Evolutionary conservation across 2,797 vertebrate species (phyloP).

Genomic region (Gouania willdenowi): DNA sequence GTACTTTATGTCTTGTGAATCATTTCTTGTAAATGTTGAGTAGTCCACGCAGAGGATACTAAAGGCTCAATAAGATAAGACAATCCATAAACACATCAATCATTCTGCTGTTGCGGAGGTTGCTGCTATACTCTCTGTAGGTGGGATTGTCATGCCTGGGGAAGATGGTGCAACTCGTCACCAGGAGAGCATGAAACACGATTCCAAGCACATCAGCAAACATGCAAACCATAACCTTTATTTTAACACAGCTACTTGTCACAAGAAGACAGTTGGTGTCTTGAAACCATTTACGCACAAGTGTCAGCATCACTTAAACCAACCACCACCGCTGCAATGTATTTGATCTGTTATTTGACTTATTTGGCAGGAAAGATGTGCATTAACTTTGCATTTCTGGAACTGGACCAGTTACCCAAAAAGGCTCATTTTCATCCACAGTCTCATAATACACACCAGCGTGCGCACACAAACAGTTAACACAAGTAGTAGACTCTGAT

Average conservation of each 20-base stretch:
- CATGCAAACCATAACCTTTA: constrained; percentile 50
- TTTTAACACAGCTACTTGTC: constrained; percentile 41
- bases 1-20: constrained; percentile 48
- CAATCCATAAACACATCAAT: constrained; percentile 69
- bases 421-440: no score
- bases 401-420: no score
- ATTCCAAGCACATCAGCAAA: constrained; percentile 63
- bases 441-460: no score
- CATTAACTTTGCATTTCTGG: no score
- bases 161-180: constrained; percentile 60
- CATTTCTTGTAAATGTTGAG: constrained; percentile 40
- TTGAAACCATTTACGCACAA: constrained; percentile 30
- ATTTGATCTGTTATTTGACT: no score
- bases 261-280: constrained; percentile 26
- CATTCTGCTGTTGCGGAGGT: constrained; percentile 59
- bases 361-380: no score
- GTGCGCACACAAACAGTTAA: no score
- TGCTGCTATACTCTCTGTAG: constrained; percentile 63
- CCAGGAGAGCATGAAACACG: constrained; percentile 69
- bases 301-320: no score
- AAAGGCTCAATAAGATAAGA: constrained; percentile 59
- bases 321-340: no score
- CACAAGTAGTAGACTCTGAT: no score
- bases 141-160: constrained; percentile 66
- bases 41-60: constrained; percentile 31